Percentiles rank a stretch among this genome's conserved stretches.
Conservation (phyloP, 2,888 invertebrate genomes). For the Subacronicta megacephala region DNA sequence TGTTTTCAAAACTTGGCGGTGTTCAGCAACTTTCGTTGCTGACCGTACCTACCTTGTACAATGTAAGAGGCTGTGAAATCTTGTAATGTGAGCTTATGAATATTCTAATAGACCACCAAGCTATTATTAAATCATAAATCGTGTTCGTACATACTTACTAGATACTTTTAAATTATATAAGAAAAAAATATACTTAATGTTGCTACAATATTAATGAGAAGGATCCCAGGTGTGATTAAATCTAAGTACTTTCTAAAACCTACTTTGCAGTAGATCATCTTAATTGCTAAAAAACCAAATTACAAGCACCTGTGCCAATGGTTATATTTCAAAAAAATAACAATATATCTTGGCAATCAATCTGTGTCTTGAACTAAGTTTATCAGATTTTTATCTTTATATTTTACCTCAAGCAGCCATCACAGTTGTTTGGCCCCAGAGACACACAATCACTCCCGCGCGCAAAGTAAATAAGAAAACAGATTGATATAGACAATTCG, state of each 20-base stretch:
- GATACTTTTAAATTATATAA: too few relatives aligned
- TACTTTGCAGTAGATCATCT: constrained; percentile 23
- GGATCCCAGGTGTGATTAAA: neutral
- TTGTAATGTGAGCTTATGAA: too few relatives aligned
- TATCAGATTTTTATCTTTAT: constrained; percentile 7
- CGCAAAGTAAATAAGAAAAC: constrained; percentile 34
- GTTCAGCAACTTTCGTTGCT: too few relatives aligned
- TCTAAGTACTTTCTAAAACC: neutral
- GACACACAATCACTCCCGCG: constrained; percentile 28
- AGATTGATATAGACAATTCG: constrained; percentile 35
- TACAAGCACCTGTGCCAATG: constrained; percentile 6
- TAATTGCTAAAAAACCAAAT: constrained; percentile 22
- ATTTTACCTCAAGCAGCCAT: constrained; percentile 22
- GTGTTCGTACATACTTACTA: too few relatives aligned
- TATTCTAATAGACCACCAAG: too few relatives aligned
- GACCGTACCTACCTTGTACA: too few relatives aligned
- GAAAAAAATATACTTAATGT: neutral
- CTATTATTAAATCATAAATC: too few relatives aligned
- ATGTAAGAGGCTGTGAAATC: too few relatives aligned
- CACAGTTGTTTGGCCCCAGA: constrained; percentile 26
- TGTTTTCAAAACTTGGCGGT: too few relatives aligned
- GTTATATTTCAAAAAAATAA: constrained; percentile 5
- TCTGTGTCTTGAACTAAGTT: constrained; percentile 1
- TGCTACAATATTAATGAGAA: constrained; percentile 11
- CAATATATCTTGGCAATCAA: neutral